Percentiles rank a stretch among this genome's conserved stretches.
These are phyloP conservation scores for Augochlora pura DNA, from an alignment of 1,140 invertebrate species.

Conservation along the genomic window DNA sequence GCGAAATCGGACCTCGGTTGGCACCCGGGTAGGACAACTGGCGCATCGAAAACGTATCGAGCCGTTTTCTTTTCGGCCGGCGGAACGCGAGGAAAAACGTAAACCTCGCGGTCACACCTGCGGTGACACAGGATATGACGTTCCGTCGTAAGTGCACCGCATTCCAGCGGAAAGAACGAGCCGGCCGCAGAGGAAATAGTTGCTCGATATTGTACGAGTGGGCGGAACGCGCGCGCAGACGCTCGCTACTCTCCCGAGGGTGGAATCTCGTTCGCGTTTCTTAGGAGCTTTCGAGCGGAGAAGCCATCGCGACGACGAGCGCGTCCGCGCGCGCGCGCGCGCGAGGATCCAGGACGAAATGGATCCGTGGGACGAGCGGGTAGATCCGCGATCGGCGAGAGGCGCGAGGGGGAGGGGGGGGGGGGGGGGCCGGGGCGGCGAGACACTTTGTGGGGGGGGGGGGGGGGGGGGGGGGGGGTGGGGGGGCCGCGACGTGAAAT, in stretches of 20 bases:
- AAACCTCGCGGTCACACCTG: slow-evolving; percentile 40
- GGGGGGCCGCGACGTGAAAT: slow-evolving; percentile 30
- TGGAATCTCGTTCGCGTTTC: slow-evolving; percentile 2
- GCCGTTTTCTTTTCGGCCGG: background rate
- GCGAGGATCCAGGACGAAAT: background rate
- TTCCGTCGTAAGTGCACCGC: slow-evolving; percentile 35
- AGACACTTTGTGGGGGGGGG: too few relatives aligned
- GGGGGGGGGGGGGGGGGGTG: too few relatives aligned
- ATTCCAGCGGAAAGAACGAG: slow-evolving; percentile 35
- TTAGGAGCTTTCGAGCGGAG: background rate
- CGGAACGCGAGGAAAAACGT: slow-evolving; percentile 17
- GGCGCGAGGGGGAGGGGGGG: too few relatives aligned
- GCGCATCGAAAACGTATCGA: too few relatives aligned
- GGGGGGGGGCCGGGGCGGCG: too few relatives aligned
- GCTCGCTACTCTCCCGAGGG: background rate
- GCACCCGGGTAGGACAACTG: too few relatives aligned
- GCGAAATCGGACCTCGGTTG: too few relatives aligned
- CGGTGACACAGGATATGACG: slow-evolving; percentile 38
- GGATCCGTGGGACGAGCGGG: background rate
- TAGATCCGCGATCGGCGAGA: too few relatives aligned
- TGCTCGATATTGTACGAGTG: slow-evolving; percentile 3
- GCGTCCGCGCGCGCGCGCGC: too few relatives aligned
- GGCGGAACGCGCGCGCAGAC: background rate
- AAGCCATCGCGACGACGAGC: too few relatives aligned
- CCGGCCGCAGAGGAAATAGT: slow-evolving; percentile 2